These are phyloP conservation scores for Echiichthys vipera DNA, from an alignment of 2,797 vertebrate genomes.

Conservation along the genomic window DNA sequence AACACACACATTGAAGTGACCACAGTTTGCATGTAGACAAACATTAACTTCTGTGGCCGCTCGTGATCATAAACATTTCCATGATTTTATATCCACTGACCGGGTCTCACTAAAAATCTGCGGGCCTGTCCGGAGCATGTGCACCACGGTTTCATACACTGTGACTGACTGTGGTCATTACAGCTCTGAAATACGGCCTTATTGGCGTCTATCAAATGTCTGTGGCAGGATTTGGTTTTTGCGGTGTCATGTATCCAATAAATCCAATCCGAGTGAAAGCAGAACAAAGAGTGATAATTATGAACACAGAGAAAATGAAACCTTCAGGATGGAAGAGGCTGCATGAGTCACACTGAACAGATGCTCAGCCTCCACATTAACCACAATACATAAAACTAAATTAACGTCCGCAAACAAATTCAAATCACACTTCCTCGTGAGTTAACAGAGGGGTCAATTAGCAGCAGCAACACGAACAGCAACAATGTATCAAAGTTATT, in stretches of 20 bases:
- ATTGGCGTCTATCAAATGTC: constrained; percentile 42
- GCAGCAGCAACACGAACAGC: neutral
- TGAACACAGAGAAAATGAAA: constrained; percentile 37
- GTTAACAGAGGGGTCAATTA: neutral
- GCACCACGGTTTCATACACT: constrained; percentile 15
- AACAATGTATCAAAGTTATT: neutral
- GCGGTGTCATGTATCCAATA: constrained; percentile 45
- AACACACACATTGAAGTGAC: constrained; percentile 26
- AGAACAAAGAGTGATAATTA: constrained; percentile 45
- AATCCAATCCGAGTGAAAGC: constrained; percentile 35
- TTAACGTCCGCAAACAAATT: constrained; percentile 8
- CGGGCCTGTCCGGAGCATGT: constrained; percentile 12
- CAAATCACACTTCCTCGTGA: neutral
- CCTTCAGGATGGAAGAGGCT: constrained; percentile 15
- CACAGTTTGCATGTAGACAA: constrained; percentile 31
- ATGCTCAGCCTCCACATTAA: constrained; percentile 15
- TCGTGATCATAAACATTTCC: constrained; percentile 55
- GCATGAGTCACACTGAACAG: constrained; percentile 22
- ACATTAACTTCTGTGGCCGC: constrained; percentile 51
- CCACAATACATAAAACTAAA: constrained; percentile 1
- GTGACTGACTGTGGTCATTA: constrained; percentile 28
- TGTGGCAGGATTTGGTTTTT: constrained; percentile 44
- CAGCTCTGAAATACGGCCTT: constrained; percentile 22
- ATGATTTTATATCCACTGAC: constrained; percentile 44
- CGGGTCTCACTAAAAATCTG: constrained; percentile 2